phyloP scores from a whole-genome alignment of 2,113 vertebrate genomes.

The Aldabrachelys gigantea region DNA sequence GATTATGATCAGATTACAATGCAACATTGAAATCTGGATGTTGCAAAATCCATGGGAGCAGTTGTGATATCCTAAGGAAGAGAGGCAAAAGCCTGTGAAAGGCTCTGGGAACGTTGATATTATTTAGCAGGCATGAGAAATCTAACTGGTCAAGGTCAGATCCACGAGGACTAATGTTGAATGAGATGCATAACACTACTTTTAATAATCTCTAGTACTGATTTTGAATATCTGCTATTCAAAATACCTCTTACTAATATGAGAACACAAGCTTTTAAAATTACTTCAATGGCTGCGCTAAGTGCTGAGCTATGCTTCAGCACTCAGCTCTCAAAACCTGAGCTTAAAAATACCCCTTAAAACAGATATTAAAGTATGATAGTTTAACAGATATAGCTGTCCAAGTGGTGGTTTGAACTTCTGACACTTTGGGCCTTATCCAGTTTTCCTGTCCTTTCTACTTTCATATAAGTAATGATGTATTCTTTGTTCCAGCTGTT shows the following conservation, averaged over 20 bases:
- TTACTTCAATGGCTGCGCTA: not conserved
- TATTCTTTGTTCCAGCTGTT: not conserved
- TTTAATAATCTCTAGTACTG: not conserved
- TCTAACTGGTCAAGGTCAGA: not conserved
- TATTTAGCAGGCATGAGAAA: not conserved
- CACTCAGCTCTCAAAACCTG: not conserved
- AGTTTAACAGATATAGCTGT: not conserved
- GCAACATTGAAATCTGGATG: not conserved
- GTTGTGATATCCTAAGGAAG: not conserved
- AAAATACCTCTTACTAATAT: not conserved
- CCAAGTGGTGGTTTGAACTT: not conserved
- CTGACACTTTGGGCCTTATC: not conserved
- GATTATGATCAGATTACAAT: not conserved
- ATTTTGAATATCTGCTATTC: not conserved
- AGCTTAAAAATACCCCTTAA: not conserved
- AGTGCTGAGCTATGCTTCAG: not conserved
- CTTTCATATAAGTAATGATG: not conserved
- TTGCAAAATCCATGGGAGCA: not conserved
- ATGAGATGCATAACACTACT: not conserved
- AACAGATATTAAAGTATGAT: no score
- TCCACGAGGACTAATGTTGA: not conserved
- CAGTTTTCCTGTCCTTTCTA: not conserved
- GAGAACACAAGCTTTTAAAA: not conserved
- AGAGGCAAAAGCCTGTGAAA: not conserved
- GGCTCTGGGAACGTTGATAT: not conserved